Conservation (phyloP, 2,888 invertebrate species). For the Nebria brevicollis region DNA sequence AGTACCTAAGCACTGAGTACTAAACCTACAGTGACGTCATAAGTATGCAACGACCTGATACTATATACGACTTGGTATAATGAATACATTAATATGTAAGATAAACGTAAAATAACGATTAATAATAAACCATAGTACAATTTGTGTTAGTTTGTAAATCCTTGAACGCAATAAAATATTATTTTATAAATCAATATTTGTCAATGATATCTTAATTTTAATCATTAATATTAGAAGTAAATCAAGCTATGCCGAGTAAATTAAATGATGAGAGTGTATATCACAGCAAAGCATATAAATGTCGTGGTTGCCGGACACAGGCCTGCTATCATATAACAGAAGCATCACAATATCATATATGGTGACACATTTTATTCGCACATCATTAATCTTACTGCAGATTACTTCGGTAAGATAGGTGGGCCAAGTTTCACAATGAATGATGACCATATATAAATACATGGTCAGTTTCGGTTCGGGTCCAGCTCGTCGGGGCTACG, state of each 20-base stretch:
- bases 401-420: neutral
- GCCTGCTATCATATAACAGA: neutral
- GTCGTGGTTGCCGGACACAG: neutral
- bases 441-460: constrained; percentile 1
- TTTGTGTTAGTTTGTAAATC: too few species aligned
- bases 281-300: neutral
- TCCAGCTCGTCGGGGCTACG: neutral
- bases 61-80: too few species aligned
- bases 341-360: neutral
- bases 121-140: too few species aligned
- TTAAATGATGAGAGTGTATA: neutral
- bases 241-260: neutral
- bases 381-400: neutral
- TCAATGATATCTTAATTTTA: neutral
- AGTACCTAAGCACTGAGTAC: neutral
- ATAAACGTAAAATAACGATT: neutral
- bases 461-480: neutral
- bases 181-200: neutral
- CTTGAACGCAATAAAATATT: neutral
- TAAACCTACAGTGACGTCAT: neutral
- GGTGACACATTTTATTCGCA: neutral
- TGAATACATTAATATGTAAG: too few species aligned
- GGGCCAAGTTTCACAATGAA: neutral
- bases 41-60: neutral
- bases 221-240: neutral